Percentiles rank a stretch among this genome's conserved stretches.
Evolutionary conservation across 2,797 vertebrate species (phyloP).

Genomic region (Lepus townsendii): DNA sequence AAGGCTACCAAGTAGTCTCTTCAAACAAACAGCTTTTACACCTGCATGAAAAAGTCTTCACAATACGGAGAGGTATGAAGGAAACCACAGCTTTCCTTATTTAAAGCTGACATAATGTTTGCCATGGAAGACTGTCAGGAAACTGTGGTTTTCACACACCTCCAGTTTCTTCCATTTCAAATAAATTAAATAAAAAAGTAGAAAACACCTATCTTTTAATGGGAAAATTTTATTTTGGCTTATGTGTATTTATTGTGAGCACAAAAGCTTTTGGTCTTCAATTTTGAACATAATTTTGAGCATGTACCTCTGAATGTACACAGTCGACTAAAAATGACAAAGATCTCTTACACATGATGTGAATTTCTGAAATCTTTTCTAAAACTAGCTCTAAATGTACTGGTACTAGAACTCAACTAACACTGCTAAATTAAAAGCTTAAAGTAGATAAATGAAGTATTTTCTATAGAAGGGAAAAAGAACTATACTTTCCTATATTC

Average conservation of each 20-base stretch:
- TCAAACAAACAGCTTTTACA: conserved; percentile 77
- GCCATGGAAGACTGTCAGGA: conserved; percentile 86
- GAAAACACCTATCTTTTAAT: conserved; percentile 76
- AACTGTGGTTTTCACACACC: conserved; percentile 85
- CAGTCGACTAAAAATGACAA: conserved; percentile 56
- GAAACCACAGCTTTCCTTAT: conserved; percentile 84
- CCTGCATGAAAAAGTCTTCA: conserved; percentile 83
- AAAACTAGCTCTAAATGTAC: conserved; percentile 29
- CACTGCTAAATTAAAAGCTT: not conserved
- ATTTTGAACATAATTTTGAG: conserved; percentile 69
- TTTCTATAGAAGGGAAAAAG: not conserved
- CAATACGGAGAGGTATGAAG: conserved; percentile 72
- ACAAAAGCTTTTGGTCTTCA: conserved; percentile 67
- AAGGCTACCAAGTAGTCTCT: conserved; percentile 60
- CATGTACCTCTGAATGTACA: conserved; percentile 67
- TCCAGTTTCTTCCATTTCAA: conserved; percentile 84
- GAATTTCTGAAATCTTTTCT: conserved; percentile 46
- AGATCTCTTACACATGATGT: not conserved
- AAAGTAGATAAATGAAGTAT: not conserved
- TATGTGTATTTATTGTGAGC: conserved; percentile 56
- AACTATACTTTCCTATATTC: not conserved
- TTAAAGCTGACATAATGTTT: conserved; percentile 85
- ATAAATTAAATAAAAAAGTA: conserved; percentile 78
- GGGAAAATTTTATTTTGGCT: conserved; percentile 75
- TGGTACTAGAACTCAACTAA: not conserved